Base-by-base conservation (phyloP, 2,888 invertebrate genomes). In the Leptopterna dolabrata region DNA sequence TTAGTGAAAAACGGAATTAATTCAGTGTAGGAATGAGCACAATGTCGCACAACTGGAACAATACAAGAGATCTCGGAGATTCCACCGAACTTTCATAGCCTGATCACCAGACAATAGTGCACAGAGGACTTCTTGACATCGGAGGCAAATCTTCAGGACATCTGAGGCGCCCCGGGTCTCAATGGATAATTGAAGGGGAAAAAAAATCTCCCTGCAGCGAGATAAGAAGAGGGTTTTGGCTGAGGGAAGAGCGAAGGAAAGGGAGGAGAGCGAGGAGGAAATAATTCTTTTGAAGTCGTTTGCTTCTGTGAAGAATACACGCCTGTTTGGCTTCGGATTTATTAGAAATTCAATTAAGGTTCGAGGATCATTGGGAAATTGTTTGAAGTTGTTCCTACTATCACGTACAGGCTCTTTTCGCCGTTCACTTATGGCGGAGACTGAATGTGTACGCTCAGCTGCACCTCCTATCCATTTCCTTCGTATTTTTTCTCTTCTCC, bases 271-370 rank as follows among this genome's bases (percentile, higher is more conserved):
- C 2, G 19, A 19, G 45, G 27, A 19, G 83, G 83, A 83, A 83
- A 83, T 83, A 41, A 83, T 83, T 83, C 83, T 83, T 83, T 83
- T 83, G 83, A 83, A 83, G 83, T 83, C 70, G 83, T 83, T 83
- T 47, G 55, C 51, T n/a, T 51, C 45, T 70, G 83, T 63, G 83
- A 83, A 70, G 83, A 83, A 83, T 70, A 83, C 83, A 63, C 83
- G 83, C 63, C 83, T 83, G 83, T 83, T 83, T 83, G 83, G 27
- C 63, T 83, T 70, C 63, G 83, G 85, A 85, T 85, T 85, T 85
- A 85, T 85, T 85, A 85, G 85, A 85, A 85, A 85, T 85, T 73
- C 85, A 85, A 85, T 85, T 85, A 85, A 85, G 85, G 73, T 85
- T 85, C 55, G 47, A 71, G 85, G 73, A 85, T 85, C 85, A 85